Conservation (phyloP, 2,113 vertebrate species). For the Pteropus alecto region DNA sequence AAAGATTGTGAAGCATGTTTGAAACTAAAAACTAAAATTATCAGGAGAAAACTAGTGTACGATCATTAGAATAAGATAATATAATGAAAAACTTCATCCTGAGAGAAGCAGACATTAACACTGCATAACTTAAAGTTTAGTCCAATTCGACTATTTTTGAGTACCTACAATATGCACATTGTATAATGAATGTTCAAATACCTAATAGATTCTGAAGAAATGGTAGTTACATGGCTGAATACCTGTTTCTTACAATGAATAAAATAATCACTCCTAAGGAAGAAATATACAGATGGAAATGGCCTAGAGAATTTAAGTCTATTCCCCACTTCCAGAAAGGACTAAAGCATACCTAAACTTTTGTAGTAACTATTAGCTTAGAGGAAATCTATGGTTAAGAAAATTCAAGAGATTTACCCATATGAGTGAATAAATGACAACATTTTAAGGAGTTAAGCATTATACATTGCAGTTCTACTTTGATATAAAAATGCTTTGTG, state of each 20-base stretch:
- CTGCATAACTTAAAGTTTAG: neutral
- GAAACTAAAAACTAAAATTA: neutral
- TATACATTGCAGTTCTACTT: neutral
- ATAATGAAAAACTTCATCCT: neutral
- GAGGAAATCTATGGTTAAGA: neutral
- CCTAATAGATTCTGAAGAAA: neutral
- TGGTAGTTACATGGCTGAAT: neutral
- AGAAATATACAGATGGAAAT: neutral
- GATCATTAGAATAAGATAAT: neutral
- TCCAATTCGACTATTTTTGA: neutral
- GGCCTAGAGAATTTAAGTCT: neutral
- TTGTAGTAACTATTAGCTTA: neutral
- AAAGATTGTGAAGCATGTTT: neutral
- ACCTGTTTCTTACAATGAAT: neutral
- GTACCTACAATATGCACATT: neutral
- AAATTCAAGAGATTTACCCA: neutral
- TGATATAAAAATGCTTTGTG: conserved; percentile 29
- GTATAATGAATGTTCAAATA: neutral
- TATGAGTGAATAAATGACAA: neutral
- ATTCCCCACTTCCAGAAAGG: neutral
- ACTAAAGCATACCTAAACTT: neutral
- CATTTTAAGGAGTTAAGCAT: neutral
- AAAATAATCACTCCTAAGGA: neutral
- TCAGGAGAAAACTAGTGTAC: neutral
- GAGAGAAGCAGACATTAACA: neutral